Base-by-base conservation (phyloP, 2,113 vertebrate genomes). In the Craseonycteris thonglongyai region DNA sequence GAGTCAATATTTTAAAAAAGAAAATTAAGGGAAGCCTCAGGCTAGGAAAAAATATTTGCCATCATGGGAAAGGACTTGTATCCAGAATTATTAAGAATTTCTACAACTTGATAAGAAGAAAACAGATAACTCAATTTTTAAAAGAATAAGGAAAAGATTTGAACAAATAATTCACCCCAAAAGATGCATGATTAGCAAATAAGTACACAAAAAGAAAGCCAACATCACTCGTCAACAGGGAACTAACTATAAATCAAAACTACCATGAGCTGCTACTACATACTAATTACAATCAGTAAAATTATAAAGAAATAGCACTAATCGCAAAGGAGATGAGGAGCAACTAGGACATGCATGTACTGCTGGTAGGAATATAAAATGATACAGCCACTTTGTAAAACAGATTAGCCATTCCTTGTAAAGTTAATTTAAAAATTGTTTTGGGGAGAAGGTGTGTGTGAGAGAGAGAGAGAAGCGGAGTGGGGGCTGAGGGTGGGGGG, bases 231-330 rank as follows among this genome's bases (percentile, higher is more conserved):
- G 9, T 59, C 21, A 91, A 68, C 11, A 91, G 28, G 11, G 21
- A 96, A 95, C 49, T 51, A 96, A 95, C 49, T 51, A 11, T 49
- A 87, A 81, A 69, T 61, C 15, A 30, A 86, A 76, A 88, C 54
- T n/a, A 83, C 56, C 16, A 22, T 58, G 10, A 93, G 85, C 22
- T 59, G 74, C 1, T 30, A 61, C 35, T 33, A 24, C 14, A 22
- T 12, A n/a, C 21, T 6, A 35, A 38, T 15, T 11, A 69, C 22
- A 94, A 89, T 71, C 51, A 59, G 16, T 51, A 80, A 84, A 58
- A 83, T 35, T 40, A 33, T 68, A 95, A 38, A 83, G 13, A 66
- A 16, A n/a, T 72, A 66, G 79, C 26, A 80, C 33, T 9, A 24
- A 74, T 40, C 45, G 6, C 1, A 2, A 28, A 65, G 30, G 78